Evolutionary conservation across 1,140 invertebrate species (phyloP).

Genomic region (Pentalonia nigronervosa): DNA sequence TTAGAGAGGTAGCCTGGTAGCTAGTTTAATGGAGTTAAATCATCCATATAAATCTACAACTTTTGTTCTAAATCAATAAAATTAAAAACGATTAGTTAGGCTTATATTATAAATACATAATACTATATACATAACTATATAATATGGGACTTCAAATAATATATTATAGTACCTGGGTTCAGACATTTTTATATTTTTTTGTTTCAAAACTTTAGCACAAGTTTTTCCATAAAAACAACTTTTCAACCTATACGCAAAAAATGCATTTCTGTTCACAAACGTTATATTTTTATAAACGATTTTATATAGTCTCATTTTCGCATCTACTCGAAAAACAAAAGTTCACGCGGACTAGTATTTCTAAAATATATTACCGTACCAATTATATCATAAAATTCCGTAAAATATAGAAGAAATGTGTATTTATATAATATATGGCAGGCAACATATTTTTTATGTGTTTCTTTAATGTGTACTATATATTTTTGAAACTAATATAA

Average conservation of each 20-base stretch:
- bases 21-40: neutral
- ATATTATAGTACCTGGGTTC: neutral
- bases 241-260: neutral
- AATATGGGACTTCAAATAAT: neutral
- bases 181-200: neutral
- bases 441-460: neutral
- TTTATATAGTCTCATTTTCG: conserved; percentile 4
- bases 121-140: neutral
- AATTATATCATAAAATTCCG: neutral
- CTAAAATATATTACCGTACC: neutral
- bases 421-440: neutral
- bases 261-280: conserved; percentile 7
- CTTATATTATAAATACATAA: neutral
- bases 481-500: neutral
- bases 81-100: neutral
- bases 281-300: neutral
- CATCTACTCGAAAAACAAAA: neutral
- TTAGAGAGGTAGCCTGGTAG: neutral
- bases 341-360: neutral
- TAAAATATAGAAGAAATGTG: neutral
- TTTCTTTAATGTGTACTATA: neutral
- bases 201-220: neutral
- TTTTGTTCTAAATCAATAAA: neutral
- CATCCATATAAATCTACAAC: neutral
- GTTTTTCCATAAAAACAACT: conserved; percentile 15